Base-by-base conservation (phyloP, 2,113 vertebrate genomes). In the Sinosuthora webbiana region DNA sequence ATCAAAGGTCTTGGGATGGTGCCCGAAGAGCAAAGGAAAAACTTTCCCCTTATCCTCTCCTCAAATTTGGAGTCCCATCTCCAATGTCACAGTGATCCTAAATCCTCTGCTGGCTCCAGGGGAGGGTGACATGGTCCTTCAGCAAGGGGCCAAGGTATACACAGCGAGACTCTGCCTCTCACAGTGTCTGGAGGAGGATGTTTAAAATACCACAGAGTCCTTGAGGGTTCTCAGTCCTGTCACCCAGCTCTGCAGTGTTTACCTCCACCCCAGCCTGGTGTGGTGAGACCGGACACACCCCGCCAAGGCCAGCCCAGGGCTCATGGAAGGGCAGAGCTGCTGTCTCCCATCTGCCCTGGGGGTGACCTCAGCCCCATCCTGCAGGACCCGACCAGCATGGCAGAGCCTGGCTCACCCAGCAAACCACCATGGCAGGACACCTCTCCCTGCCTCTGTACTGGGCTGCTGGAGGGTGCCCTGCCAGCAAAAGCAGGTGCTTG, bases 341-440 rank as follows among this genome's bases (percentile, higher is more conserved):
- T 44, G 37, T 10, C 13, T 80, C 45, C 21, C 7, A 0, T 13
- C 35, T 42, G 50, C 23, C 16, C 25, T 18, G 60, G 37, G 41
- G 37, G 22, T 70, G 50, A 69, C n/a, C 79, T 70, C 1, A 0
- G 42, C 31, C 42, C 47, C 52, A 75, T 24, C 9, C 76, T 23
- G 44, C 49, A 83, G 69, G 35, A 16, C 50, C 22, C 0, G 5
- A 9, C 13, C 21, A 59, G 49, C 11, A 10, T 6, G 23, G 30
- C 47, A 84, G 44, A 81, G 41, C 60, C 21, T 27, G 47, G 62
- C 41, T 74, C 37, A 35, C 57, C 60, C 67, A 23, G 20, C 63
- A 37, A 42, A 33, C 37, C 28, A 3, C 21, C 0, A 4, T 0
- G 0, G 25, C 65, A 67, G 89, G 47, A 56, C 2, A 3, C 37